Percentiles rank a stretch among this genome's conserved stretches.
Conservation (phyloP, 1,140 invertebrate genomes). For the silkworm (Bombyx mori) region ASM3026992v2 NC_085118.1:7442001-7442500, state of each 20-base stretch:
- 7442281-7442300: conserved; percentile 65
- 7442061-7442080: too few species aligned
- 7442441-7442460: conserved; percentile 71
- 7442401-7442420: conserved; percentile 68
- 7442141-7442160: too few species aligned
- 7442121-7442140: too few species aligned
- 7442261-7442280: conserved; percentile 64
- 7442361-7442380: conserved; percentile 66
- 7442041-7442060: too few species aligned
- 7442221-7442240: conserved; percentile 24
- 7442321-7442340: conserved; percentile 60
- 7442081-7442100: too few species aligned
- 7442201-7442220: not conserved
- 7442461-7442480: conserved; percentile 65
- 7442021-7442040: too few species aligned
- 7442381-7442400: conserved; percentile 62
- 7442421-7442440: conserved; percentile 65
- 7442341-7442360: conserved; percentile 68
- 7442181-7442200: too few species aligned
- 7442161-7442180: too few species aligned
- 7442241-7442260: conserved; percentile 50
- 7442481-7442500: conserved; percentile 46
- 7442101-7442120: too few species aligned
- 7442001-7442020: too few species aligned
- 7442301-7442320: conserved; percentile 66